phyloP scores from a whole-genome alignment of 2,888 invertebrate genomes.

The Dysmachus trigonus region DNA sequence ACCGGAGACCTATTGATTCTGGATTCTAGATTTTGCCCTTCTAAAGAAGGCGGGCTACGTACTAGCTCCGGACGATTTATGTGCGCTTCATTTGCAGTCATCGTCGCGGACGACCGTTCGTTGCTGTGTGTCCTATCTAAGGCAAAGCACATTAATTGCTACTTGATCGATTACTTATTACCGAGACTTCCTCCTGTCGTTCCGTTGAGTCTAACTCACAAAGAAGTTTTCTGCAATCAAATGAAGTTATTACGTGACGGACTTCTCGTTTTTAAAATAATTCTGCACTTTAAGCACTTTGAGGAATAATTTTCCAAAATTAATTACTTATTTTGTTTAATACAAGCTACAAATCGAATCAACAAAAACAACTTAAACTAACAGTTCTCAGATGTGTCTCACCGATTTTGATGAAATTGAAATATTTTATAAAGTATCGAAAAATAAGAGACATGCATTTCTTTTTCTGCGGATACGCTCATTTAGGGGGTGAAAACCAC shows the following conservation, averaged over 20 bases:
- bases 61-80: not conserved
- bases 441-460: too few species aligned
- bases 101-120: not conserved
- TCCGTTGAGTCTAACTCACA: not conserved
- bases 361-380: too few species aligned
- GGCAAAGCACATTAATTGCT: constrained; percentile 12
- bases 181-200: not conserved
- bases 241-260: not conserved
- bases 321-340: too few species aligned
- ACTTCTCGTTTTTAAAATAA: not conserved
- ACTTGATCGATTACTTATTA: constrained; percentile 31
- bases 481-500: too few species aligned
- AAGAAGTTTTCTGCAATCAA: not conserved
- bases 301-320: too few species aligned
- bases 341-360: too few species aligned
- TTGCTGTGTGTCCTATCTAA: not conserved
- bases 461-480: too few species aligned
- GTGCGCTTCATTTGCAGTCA: not conserved
- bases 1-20: not conserved
- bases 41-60: not conserved
- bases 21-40: not conserved
- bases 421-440: too few species aligned
- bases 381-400: too few species aligned
- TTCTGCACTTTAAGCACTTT: not conserved
- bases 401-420: too few species aligned